Base-by-base conservation (phyloP, 2,888 invertebrate species). In the Pollenia amentaria region DNA sequence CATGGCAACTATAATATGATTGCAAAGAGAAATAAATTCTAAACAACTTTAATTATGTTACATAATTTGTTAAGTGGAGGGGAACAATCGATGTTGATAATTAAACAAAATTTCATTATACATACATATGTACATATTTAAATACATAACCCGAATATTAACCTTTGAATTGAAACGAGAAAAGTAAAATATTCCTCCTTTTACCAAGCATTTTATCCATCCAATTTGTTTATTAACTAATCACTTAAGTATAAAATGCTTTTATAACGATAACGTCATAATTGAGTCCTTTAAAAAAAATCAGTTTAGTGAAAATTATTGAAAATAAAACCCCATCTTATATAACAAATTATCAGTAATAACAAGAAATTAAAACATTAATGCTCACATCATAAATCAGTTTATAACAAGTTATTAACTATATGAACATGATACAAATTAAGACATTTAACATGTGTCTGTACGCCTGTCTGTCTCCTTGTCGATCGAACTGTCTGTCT, bases 321-420 rank as follows among this genome's bases (percentile, higher is more conserved):
- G 53, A 70, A 73, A 55, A 65, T 6, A 40, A 11, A 60, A 42
- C 14, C 21, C 3, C 16, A 42, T 16, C 46, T 86, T 86, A 83
- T 83, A 76, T 83, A 86, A 87, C 48, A 55, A 78, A 80, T 87
- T 87, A 83, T 72, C 79, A 21, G 16, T 67, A 76, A 76, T 87
- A 83, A 80, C 76, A 72, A 64, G 84, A 65, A 76, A 83, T 81
- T 69, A 76, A 83, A 79, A 76, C 80, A 53, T 77, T 87, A 80
- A 87, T 77, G 86, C 84, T 87, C 72, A 87, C 79, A 42, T 83
- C 72, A 80, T 83, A 87, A 84, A 80, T 83, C 76, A 84, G 80
- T 72, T 87, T 21, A 76, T 62, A 87, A 87, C 86, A 38, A 83
- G 86, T 83, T 87, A 76, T 72, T 78, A 70, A 73, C 64, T 57